Percentiles rank a stretch among this genome's conserved stretches.
Conservation (phyloP, 2,888 invertebrate species). For the Cephus nigrinus region DNA sequence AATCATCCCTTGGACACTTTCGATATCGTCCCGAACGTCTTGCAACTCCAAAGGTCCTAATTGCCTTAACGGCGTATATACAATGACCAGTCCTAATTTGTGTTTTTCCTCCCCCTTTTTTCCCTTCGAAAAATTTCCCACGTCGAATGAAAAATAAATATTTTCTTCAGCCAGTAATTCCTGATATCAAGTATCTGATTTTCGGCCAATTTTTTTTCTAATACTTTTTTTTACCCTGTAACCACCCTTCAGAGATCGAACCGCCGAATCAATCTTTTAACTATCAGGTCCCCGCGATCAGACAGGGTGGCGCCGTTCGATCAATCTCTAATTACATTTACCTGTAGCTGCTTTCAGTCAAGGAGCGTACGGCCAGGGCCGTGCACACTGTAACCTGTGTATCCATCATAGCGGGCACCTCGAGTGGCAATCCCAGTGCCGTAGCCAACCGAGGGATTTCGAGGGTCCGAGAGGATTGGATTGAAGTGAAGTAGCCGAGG, state of each 20-base stretch:
- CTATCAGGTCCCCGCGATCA: slow-evolving; percentile 33
- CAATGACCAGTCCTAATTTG: too few relatives aligned
- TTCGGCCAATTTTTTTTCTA: not conserved
- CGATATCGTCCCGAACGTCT: not conserved
- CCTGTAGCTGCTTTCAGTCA: slow-evolving; percentile 38
- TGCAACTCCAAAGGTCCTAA: not conserved
- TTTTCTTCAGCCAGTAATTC: not conserved
- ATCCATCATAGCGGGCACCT: slow-evolving; percentile 29
- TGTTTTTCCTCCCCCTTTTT: not conserved
- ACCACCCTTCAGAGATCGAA: not conserved
- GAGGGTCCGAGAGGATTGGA: not conserved
- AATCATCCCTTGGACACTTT: not conserved
- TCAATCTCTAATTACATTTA: slow-evolving; percentile 58
- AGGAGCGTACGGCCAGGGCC: not conserved
- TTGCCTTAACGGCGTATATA: not conserved
- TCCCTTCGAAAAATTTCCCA: not conserved
- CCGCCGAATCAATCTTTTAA: not conserved
- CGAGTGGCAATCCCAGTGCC: slow-evolving; percentile 46
- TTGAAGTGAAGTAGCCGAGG: not conserved
- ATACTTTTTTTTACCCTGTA: not conserved
- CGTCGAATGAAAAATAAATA: not conserved
- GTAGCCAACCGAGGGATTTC: slow-evolving; percentile 21
- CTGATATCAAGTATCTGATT: not conserved
- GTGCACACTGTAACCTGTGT: slow-evolving; percentile 1
- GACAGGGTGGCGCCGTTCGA: slow-evolving; percentile 44